A percentile compares a stretch with the other conserved stretches of the same genome.
These are phyloP conservation scores for Myzus persicae DNA, from an alignment of 1,140 invertebrate genomes.

Conservation along the genomic window DNA sequence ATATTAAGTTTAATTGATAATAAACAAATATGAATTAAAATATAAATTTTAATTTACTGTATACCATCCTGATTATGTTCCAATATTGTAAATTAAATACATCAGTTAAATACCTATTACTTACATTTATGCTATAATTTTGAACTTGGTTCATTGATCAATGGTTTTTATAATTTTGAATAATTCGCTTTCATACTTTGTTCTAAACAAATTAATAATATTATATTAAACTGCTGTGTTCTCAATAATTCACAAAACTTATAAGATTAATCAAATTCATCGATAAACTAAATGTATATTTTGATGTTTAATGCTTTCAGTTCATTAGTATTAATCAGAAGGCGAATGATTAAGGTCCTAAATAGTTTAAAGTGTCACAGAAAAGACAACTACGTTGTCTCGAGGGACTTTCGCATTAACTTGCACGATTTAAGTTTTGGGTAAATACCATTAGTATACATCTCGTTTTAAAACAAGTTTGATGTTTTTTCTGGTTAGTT, in stretches of 20 bases:
- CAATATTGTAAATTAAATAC: not conserved
- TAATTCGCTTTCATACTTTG: too few species aligned
- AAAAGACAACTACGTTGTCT: not conserved
- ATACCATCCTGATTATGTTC: too few species aligned
- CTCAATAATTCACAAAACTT: not conserved
- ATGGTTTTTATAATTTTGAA: too few species aligned
- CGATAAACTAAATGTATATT: not conserved
- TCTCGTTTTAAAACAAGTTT: constrained; percentile 44
- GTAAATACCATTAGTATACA: constrained; percentile 2
- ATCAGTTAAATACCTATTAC: not conserved
- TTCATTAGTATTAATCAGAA: not conserved
- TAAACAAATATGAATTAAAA: not conserved
- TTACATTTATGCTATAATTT: not conserved
- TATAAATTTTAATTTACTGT: too few species aligned
- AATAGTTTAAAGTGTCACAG: constrained; percentile 47
- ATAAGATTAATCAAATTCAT: not conserved
- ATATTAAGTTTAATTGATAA: not conserved
- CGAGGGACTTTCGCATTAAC: constrained; percentile 51
- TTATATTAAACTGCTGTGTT: not conserved
- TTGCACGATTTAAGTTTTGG: constrained; percentile 45
- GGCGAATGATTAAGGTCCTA: not conserved
- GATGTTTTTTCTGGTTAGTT: constrained; percentile 46
- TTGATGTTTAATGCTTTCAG: constrained; percentile 22
- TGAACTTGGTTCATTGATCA: not conserved
- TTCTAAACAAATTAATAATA: not conserved